phyloP scores from a whole-genome alignment of 2,113 vertebrate genomes.

The Phalacrocorax carbo region DNA sequence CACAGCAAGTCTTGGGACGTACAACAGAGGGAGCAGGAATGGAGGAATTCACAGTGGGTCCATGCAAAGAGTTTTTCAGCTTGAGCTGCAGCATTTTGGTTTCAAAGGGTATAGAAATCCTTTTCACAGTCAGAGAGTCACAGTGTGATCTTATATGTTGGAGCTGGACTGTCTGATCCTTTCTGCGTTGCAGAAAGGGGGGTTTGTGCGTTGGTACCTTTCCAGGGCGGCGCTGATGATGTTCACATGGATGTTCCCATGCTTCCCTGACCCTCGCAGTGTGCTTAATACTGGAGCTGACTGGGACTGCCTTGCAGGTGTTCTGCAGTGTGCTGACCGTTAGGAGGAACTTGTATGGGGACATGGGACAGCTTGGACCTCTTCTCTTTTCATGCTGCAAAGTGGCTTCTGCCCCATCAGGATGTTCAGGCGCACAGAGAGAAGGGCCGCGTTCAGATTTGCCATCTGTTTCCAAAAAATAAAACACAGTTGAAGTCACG shows the following conservation, averaged over 20 bases:
- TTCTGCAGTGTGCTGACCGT: slow-evolving; percentile 65
- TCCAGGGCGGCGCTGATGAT: background rate
- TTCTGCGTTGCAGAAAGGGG: background rate
- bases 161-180: background rate
- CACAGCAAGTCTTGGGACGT: background rate
- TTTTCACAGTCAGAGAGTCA: background rate
- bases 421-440: background rate
- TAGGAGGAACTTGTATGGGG: slow-evolving; percentile 69
- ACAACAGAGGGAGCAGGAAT: slow-evolving; percentile 48
- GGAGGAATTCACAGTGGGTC: slow-evolving; percentile 50
- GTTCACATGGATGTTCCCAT: slow-evolving; percentile 31
- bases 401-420: slow-evolving; percentile 32
- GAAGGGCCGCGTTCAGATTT: background rate
- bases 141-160: background rate
- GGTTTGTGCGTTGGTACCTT: background rate
- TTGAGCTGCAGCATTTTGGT: slow-evolving; percentile 59
- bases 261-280: slow-evolving; percentile 47
- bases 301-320: background rate
- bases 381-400: slow-evolving; percentile 37
- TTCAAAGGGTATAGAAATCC: slow-evolving; percentile 50
- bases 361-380: slow-evolving; percentile 1
- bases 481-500: background rate
- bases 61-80: slow-evolving; percentile 50
- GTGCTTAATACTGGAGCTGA: slow-evolving; percentile 42
- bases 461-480: slow-evolving; percentile 19